These are phyloP conservation scores for Dicentrarchus labrax DNA, from an alignment of 2,113 vertebrate genomes.

Conservation along the genomic window DNA sequence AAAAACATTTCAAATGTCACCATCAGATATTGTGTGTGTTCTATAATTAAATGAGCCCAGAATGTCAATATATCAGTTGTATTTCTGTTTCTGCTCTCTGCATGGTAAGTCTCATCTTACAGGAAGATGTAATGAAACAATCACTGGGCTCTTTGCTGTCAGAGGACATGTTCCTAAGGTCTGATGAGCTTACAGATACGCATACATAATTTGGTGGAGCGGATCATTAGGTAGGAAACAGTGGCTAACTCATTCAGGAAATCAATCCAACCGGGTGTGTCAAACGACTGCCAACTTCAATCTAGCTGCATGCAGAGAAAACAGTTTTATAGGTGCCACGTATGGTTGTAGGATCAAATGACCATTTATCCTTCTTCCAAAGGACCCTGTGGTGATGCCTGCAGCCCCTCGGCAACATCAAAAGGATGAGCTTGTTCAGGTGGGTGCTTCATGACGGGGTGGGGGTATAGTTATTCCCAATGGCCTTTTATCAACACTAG, in stretches of 20 bases:
- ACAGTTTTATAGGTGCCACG: conserved; percentile 38
- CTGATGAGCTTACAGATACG: neutral
- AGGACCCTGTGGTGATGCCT: conserved; percentile 47
- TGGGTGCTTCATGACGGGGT: conserved; percentile 22
- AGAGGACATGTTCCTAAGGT: neutral
- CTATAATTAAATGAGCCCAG: neutral
- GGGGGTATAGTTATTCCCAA: neutral
- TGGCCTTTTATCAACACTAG: neutral
- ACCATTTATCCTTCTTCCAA: conserved; percentile 13
- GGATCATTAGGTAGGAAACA: conserved; percentile 30
- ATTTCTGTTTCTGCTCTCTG: neutral
- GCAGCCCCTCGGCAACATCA: conserved; percentile 57
- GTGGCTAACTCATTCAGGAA: conserved; percentile 39
- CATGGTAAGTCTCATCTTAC: neutral
- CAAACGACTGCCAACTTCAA: conserved; percentile 11
- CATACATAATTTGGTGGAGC: conserved; percentile 8
- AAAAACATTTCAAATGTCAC: neutral
- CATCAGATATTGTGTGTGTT: neutral
- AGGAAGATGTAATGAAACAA: neutral
- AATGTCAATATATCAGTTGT: neutral
- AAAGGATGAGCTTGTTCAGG: conserved; percentile 49
- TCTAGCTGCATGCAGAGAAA: conserved; percentile 26
- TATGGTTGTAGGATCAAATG: conserved; percentile 40
- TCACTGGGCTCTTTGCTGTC: neutral
- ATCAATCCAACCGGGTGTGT: conserved; percentile 22